Conservation (phyloP, 1,140 invertebrate species). For the Ladona fulva region DNA sequence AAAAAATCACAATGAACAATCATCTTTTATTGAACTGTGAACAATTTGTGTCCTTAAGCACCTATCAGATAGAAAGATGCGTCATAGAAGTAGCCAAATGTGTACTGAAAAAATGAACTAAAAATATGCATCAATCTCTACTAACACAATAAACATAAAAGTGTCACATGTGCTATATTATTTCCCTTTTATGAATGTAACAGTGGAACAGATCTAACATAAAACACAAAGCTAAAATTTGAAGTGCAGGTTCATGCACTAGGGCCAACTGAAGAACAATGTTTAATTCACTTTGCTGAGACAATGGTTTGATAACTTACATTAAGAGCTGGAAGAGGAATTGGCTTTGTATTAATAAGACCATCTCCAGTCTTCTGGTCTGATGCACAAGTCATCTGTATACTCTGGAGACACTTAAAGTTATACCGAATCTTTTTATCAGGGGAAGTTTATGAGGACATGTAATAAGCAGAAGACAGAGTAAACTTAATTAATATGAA, state of each 20-base stretch:
- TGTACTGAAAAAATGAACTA: too few species aligned
- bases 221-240: constrained; percentile 24
- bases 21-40: too few species aligned
- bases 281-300: constrained; percentile 15
- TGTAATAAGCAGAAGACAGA: not conserved
- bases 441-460: not conserved
- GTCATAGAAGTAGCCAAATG: too few species aligned
- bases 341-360: constrained; percentile 42
- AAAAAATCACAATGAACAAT: too few species aligned
- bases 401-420: constrained; percentile 57
- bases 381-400: constrained; percentile 46
- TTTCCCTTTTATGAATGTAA: too few species aligned
- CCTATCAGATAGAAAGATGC: too few species aligned
- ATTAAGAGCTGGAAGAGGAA: constrained; percentile 59
- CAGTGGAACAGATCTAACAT: constrained; percentile 28
- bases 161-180: too few species aligned
- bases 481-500: not conserved
- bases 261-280: too few species aligned
- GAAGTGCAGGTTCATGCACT: too few species aligned
- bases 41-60: too few species aligned
- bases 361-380: constrained; percentile 48
- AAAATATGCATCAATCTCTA: too few species aligned
- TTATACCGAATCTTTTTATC: constrained; percentile 54
- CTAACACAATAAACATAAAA: too few species aligned
- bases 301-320: constrained; percentile 41